These are phyloP conservation scores for Acleris emargana DNA, from an alignment of 2,888 invertebrate genomes.

Conservation along the genomic window DNA sequence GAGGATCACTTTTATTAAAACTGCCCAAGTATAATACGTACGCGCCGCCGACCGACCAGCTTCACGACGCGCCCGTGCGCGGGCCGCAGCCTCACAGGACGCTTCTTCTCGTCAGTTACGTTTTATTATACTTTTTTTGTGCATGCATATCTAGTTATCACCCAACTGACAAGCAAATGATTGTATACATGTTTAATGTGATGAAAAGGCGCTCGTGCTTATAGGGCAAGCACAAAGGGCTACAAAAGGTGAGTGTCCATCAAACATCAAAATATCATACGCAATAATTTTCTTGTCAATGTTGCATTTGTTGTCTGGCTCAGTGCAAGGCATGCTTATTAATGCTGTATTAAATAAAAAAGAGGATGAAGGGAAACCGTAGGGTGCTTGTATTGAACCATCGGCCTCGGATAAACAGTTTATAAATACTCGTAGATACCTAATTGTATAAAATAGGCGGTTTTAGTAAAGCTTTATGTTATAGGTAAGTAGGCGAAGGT, in stretches of 20 bases:
- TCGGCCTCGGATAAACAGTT: too few species aligned
- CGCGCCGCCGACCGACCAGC: too few species aligned
- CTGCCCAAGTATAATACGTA: too few species aligned
- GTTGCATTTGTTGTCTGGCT: slow-evolving; percentile 25
- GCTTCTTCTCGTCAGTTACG: background rate
- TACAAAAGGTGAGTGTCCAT: slow-evolving; percentile 41
- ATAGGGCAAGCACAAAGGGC: slow-evolving; percentile 30
- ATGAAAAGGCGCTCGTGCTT: slow-evolving; percentile 60
- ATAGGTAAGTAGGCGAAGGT: too few species aligned
- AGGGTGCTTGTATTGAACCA: too few species aligned
- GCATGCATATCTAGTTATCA: slow-evolving; percentile 12
- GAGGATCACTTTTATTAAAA: too few species aligned
- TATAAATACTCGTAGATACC: too few species aligned
- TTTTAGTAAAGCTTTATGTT: too few species aligned
- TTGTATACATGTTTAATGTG: slow-evolving; percentile 56
- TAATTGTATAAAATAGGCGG: too few species aligned
- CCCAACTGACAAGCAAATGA: slow-evolving; percentile 45
- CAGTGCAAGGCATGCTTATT: slow-evolving; percentile 1
- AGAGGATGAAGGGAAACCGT: too few species aligned
- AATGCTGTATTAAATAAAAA: too few species aligned
- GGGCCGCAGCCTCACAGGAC: background rate
- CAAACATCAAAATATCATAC: slow-evolving; percentile 44
- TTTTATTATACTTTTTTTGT: slow-evolving; percentile 21
- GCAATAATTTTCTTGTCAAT: slow-evolving; percentile 59
- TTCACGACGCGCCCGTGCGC: too few species aligned